Conservation (phyloP, 2,888 invertebrate genomes). For the Pheosia gnoma region DNA sequence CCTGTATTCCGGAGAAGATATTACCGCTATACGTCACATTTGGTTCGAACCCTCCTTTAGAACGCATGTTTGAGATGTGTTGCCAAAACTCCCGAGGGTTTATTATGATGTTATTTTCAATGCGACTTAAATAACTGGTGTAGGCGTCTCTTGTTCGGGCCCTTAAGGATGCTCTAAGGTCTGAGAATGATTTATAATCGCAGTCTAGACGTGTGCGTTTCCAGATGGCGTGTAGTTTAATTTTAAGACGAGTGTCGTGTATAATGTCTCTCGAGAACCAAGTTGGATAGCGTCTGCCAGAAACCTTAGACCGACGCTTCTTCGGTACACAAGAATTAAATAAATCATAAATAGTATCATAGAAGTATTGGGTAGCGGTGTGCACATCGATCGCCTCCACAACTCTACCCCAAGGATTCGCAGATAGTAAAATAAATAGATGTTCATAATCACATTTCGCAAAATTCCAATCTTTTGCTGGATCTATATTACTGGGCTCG, state of each 20-base stretch:
- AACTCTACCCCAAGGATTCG: neutral
- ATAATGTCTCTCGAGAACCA: neutral
- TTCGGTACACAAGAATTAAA: neutral
- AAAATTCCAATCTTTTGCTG: neutral
- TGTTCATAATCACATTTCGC: slow-evolving; percentile 1
- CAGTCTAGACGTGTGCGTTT: neutral
- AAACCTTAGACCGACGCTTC: neutral
- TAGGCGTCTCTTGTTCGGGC: neutral
- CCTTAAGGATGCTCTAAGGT: neutral
- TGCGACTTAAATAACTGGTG: neutral
- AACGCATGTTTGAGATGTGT: neutral
- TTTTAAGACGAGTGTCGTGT: neutral
- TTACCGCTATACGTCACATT: neutral
- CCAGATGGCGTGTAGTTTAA: neutral
- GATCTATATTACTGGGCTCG: neutral
- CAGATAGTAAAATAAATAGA: neutral
- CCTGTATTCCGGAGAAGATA: neutral
- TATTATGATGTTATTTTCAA: neutral
- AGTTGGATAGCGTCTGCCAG: neutral
- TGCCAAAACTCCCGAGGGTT: neutral
- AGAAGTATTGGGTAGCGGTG: neutral
- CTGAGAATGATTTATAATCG: neutral
- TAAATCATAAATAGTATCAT: neutral
- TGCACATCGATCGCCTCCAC: neutral
- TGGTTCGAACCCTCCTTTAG: neutral